Conservation (phyloP, 35 echinoderm and acorn worm species). For the Holothuria glaberrima region DNA sequence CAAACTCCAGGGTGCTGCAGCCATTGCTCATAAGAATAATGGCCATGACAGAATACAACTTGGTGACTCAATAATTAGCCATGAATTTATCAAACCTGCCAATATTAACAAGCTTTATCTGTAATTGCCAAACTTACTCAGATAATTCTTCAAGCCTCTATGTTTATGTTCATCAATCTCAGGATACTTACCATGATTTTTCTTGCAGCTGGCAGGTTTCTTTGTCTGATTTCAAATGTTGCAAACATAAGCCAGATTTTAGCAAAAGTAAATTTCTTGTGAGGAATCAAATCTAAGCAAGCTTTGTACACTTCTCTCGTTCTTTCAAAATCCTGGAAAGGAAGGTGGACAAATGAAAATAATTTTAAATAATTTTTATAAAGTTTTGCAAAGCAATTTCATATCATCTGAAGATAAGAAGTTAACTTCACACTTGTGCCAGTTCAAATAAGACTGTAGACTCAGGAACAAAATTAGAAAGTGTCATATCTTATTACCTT, state of each 20-base stretch:
- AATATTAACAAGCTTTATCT: too few relatives aligned
- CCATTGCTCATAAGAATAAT: too few relatives aligned
- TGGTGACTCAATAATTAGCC: too few relatives aligned
- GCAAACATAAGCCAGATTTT: slow-evolving; percentile 98
- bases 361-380: background rate
- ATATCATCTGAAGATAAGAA: background rate
- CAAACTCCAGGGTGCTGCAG: too few relatives aligned
- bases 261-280: slow-evolving; percentile 99
- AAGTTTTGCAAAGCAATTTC: background rate
- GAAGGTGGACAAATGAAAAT: background rate
- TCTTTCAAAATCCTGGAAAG: slow-evolving; percentile 83
- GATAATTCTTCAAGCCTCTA: too few relatives aligned
- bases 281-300: slow-evolving; percentile 88
- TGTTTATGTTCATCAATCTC: background rate
- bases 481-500: too few relatives aligned
- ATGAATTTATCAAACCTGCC: too few relatives aligned
- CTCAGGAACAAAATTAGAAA: too few relatives aligned
- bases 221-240: slow-evolving; percentile 98
- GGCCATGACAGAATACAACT: too few relatives aligned
- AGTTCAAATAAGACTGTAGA: too few relatives aligned
- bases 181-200: slow-evolving; percentile 83
- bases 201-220: slow-evolving; percentile 76
- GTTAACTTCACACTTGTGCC: background rate
- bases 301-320: slow-evolving; percentile 98
- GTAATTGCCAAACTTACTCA: too few relatives aligned